A percentile compares a stretch with the other conserved stretches of the same genome.
Evolutionary conservation across 2,113 vertebrate genomes (phyloP).

Genomic region (Reinhardtius hippoglossoides): DNA sequence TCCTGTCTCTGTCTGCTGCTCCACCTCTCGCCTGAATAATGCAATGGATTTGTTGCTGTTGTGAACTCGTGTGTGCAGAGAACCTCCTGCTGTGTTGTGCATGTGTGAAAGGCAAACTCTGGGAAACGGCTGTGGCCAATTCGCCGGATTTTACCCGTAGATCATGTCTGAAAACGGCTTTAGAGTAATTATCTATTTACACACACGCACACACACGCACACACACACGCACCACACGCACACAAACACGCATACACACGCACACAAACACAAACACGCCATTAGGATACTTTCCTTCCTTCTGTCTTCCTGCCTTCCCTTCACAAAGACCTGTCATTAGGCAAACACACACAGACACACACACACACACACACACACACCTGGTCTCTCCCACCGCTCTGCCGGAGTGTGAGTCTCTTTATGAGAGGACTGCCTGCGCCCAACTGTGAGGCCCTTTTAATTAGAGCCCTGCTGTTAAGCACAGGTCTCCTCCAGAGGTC

Average conservation of each 20-base stretch:
- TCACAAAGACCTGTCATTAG: slow-evolving; percentile 45
- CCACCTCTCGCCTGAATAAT: too few relatives aligned
- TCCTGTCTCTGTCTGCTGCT: too few relatives aligned
- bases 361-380: slow-evolving; percentile 26
- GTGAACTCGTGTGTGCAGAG: too few relatives aligned
- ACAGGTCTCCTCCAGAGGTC: slow-evolving; percentile 53
- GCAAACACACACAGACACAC: not conserved
- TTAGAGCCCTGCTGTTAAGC: slow-evolving; percentile 78
- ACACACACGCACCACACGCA: not conserved
- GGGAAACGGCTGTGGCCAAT: too few relatives aligned
- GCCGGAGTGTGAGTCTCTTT: slow-evolving; percentile 60
- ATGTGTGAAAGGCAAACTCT: too few relatives aligned
- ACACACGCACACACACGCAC: not conserved
- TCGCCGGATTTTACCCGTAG: too few relatives aligned
- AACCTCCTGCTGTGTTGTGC: too few relatives aligned
- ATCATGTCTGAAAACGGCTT: too few relatives aligned
- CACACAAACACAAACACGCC: not conserved
- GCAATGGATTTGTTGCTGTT: too few relatives aligned
- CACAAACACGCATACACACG: slow-evolving; percentile 3
- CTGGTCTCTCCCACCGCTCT: slow-evolving; percentile 56
- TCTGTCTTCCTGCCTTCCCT: slow-evolving; percentile 7
- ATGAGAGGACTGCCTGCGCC: slow-evolving; percentile 61
- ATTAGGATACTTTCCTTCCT: slow-evolving; percentile 3
- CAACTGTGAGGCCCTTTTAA: slow-evolving; percentile 77
- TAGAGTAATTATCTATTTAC: not conserved